phyloP scores from a whole-genome alignment of 2,888 invertebrate species.

The Allolobophora icterica region DNA sequence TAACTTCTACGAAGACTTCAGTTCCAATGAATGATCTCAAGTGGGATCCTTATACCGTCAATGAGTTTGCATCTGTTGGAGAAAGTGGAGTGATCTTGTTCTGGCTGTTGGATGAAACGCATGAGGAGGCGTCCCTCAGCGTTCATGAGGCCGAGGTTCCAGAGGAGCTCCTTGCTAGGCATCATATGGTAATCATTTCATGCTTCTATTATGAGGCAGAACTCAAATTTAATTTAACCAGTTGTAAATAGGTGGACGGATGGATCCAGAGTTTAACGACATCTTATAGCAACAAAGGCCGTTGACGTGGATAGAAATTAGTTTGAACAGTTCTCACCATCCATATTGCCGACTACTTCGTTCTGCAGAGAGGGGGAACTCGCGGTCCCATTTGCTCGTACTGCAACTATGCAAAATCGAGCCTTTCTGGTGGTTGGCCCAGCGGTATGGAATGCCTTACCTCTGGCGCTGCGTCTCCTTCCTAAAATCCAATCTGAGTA shows the following conservation, averaged over 20 bases:
- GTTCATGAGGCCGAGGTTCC: constrained; percentile 62
- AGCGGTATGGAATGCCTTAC: too few species aligned
- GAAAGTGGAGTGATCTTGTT: constrained; percentile 57
- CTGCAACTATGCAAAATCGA: too few species aligned
- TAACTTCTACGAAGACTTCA: constrained; percentile 55
- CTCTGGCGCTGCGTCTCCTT: too few species aligned
- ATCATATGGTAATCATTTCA: constrained; percentile 46
- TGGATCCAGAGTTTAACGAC: too few species aligned
- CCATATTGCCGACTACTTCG: too few species aligned
- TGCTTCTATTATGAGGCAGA: neutral
- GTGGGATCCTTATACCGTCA: constrained; percentile 63
- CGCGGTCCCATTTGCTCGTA: too few species aligned
- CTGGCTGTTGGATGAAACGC: constrained; percentile 61
- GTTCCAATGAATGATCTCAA: constrained; percentile 57
- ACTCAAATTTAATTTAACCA: neutral
- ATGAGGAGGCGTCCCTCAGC: constrained; percentile 41
- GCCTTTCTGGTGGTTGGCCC: too few species aligned
- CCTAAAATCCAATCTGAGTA: too few species aligned
- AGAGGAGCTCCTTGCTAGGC: constrained; percentile 55
- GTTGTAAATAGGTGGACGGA: neutral
- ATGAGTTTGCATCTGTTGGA: constrained; percentile 63
- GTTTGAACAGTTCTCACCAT: too few species aligned
- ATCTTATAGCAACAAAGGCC: too few species aligned
- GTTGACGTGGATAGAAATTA: too few species aligned
- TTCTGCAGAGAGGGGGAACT: too few species aligned